A percentile compares a stretch with the other conserved stretches of the same genome.
Evolutionary conservation across 2,888 invertebrate species (phyloP).

Genomic region (Hydrotaea cyrtoneurina): DNA sequence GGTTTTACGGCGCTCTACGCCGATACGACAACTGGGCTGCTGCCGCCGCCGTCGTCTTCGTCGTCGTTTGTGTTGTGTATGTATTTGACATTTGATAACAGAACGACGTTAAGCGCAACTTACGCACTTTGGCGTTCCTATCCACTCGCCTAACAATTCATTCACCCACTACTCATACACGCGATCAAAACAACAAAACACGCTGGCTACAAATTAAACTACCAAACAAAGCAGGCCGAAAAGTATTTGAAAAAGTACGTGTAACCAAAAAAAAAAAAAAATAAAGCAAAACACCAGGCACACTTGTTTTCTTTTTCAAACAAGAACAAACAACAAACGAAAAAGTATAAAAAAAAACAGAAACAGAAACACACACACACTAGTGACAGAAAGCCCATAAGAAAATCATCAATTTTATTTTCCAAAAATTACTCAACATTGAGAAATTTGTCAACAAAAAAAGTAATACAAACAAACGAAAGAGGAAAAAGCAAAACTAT

Average conservation of each 20-base stretch:
- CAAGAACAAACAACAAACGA: not conserved
- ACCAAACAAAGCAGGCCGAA: not conserved
- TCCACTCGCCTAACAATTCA: not conserved
- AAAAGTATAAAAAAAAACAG: no score
- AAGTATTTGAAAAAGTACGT: not conserved
- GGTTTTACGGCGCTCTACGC: no score
- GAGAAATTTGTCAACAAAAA: slow-evolving; percentile 54
- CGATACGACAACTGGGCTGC: no score
- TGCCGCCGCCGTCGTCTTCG: no score
- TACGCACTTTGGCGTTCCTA: slow-evolving; percentile 47
- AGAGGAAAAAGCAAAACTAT: slow-evolving; percentile 70
- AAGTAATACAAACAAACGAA: slow-evolving; percentile 44
- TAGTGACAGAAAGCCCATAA: not conserved
- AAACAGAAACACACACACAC: no score
- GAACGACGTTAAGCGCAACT: slow-evolving; percentile 59
- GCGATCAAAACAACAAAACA: slow-evolving; percentile 38
- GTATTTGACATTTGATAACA: slow-evolving; percentile 52
- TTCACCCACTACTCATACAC: slow-evolving; percentile 28
- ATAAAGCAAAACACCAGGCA: slow-evolving; percentile 4
- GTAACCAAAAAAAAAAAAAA: not conserved
- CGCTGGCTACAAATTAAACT: not conserved
- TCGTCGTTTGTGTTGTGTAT: slow-evolving; percentile 1
- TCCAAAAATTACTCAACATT: slow-evolving; percentile 58
- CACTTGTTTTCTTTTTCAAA: slow-evolving; percentile 11
- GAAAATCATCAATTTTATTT: not conserved